phyloP scores from a whole-genome alignment of 1,140 invertebrate genomes.

The Bilobella aurantiaca region DNA sequence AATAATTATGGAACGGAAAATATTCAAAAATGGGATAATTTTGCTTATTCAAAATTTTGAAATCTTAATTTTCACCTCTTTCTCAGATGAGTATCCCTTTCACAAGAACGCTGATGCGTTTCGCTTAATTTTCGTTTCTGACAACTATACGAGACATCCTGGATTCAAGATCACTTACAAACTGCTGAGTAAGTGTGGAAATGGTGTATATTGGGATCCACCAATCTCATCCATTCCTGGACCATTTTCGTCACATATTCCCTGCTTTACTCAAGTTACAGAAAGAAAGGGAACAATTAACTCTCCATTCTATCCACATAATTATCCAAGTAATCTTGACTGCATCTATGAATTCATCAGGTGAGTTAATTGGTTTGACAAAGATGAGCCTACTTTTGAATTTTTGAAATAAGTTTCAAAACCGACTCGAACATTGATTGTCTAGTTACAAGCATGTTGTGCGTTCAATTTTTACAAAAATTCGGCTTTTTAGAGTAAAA shows the following conservation, averaged over 20 bases:
- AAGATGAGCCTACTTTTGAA: too few relatives aligned
- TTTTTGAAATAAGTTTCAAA: too few relatives aligned
- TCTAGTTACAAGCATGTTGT: too few relatives aligned
- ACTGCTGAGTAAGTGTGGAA: conserved; percentile 36
- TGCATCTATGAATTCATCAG: conserved; percentile 41
- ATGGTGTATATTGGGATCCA: conserved; percentile 37
- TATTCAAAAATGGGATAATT: too few relatives aligned
- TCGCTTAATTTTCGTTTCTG: conserved; percentile 37
- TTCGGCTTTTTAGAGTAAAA: too few relatives aligned
- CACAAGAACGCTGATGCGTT: conserved; percentile 38
- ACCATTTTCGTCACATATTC: conserved; percentile 28
- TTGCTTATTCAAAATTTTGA: background rate
- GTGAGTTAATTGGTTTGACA: conserved; percentile 24
- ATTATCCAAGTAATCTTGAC: conserved; percentile 38
- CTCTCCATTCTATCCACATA: conserved; percentile 37
- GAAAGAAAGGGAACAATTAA: conserved; percentile 39
- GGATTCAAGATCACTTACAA: conserved; percentile 38
- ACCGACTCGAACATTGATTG: too few relatives aligned
- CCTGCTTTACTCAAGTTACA: conserved; percentile 39
- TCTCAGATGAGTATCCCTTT: conserved; percentile 39
- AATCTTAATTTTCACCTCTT: conserved; percentile 5
- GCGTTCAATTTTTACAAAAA: too few relatives aligned
- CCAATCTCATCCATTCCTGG: conserved; percentile 37
- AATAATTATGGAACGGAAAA: too few relatives aligned
- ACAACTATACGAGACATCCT: conserved; percentile 24